Conservation (phyloP, 2,888 invertebrate species). For the Amphipyra tragopoginis region DNA sequence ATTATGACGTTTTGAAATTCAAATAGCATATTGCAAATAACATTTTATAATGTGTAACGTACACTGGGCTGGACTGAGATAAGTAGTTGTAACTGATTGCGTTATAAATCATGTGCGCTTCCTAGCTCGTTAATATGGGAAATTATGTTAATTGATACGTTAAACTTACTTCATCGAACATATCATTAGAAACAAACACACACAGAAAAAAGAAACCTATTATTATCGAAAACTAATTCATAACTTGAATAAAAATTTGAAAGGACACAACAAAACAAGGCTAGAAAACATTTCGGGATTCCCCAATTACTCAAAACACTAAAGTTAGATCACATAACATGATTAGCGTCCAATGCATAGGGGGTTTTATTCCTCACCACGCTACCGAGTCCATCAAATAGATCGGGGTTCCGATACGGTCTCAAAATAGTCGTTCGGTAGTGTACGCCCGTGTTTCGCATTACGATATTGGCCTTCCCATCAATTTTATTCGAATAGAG, state of each 20-base stretch:
- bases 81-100: conserved; percentile 57
- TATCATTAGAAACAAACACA: not conserved
- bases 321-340: conserved; percentile 75
- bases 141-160: conserved; percentile 32
- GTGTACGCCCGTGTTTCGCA: conserved; percentile 75
- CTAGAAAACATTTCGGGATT: conserved; percentile 62
- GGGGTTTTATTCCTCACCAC: conserved; percentile 70
- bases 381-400: conserved; percentile 84
- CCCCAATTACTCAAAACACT: conserved; percentile 73
- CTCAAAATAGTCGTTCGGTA: conserved; percentile 77
- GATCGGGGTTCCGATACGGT: conserved; percentile 81
- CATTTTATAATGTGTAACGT: conserved; percentile 63
- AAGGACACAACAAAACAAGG: conserved; percentile 22
- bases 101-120: conserved; percentile 60
- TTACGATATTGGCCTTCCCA: conserved; percentile 84
- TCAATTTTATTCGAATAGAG: conserved; percentile 78
- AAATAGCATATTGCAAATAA: conserved; percentile 74
- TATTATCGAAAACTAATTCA: not conserved
- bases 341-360: conserved; percentile 76
- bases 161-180: conserved; percentile 19
- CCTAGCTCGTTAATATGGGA: conserved; percentile 48
- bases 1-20: conserved; percentile 75
- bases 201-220: not conserved
- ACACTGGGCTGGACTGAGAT: conserved; percentile 57
- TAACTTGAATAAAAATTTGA: not conserved